Percentiles rank a stretch among this genome's conserved stretches.
These are phyloP conservation scores for Probosciger aterrimus DNA, from an alignment of 2,113 vertebrate species.

Conservation along the genomic window DNA sequence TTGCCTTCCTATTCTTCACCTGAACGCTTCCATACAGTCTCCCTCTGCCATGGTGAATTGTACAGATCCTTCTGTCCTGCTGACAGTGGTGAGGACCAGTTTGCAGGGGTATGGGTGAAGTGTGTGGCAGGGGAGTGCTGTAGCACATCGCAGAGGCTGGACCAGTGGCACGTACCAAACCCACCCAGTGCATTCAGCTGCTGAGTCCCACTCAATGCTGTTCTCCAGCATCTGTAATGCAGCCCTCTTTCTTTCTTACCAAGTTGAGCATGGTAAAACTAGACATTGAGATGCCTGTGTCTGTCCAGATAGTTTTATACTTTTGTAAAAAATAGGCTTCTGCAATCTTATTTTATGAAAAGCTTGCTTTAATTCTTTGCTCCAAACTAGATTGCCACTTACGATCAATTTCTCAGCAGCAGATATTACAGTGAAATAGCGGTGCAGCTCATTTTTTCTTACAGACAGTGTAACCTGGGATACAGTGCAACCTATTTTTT, in stretches of 20 bases:
- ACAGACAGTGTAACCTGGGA: neutral
- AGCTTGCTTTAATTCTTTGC: neutral
- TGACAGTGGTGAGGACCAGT: neutral
- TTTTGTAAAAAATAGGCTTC: neutral
- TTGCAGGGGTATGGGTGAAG: neutral
- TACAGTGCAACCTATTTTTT: neutral
- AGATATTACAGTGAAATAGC: constrained; percentile 1
- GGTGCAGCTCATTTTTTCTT: neutral
- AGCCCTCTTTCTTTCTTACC: neutral
- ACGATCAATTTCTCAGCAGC: neutral
- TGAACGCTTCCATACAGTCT: fast-evolving
- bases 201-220: neutral
- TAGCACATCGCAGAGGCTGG: fast-evolving
- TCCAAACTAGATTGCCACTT: neutral
- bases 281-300: neutral
- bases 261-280: neutral
- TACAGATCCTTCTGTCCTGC: neutral
- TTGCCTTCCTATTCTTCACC: neutral
- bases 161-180: neutral
- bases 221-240: neutral
- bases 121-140: fast-evolving
- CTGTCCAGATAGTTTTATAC: neutral
- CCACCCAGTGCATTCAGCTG: neutral
- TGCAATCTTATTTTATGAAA: neutral
- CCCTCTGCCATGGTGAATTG: neutral